Evolutionary conservation across 2,113 vertebrate species (phyloP).

Genomic region (Puma concolor): DNA sequence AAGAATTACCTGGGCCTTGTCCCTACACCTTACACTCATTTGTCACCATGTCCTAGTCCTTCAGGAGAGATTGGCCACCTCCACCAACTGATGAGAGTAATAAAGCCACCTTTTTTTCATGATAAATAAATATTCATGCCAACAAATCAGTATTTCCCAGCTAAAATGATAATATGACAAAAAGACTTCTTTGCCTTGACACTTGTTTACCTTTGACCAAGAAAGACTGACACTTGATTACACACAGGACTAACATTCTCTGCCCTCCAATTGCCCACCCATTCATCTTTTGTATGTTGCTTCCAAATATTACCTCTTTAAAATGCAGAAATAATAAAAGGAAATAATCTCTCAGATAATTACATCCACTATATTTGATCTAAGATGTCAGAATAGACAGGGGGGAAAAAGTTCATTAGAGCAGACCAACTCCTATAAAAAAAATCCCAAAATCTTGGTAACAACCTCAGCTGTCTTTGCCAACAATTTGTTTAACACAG

Average conservation of each 20-base stretch:
- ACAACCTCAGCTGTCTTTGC: neutral
- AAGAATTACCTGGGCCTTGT: neutral
- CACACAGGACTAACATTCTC: neutral
- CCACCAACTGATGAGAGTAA: neutral
- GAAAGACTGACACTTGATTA: neutral
- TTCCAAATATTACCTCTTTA: neutral
- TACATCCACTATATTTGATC: neutral
- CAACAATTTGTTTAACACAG: neutral
- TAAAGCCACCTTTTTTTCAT: neutral
- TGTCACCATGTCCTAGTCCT: neutral
- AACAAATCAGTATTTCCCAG: neutral
- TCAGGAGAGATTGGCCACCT: neutral
- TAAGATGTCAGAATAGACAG: neutral
- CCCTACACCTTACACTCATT: neutral
- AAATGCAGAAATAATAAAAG: neutral
- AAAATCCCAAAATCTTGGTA: neutral
- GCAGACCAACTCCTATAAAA: neutral
- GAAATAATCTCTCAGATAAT: neutral
- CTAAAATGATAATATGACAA: neutral
- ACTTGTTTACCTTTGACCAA: neutral
- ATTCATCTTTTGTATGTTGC: neutral
- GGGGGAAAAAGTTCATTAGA: neutral
- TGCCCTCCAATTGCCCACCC: neutral
- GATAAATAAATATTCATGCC: neutral
- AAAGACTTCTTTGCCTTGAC: neutral